Percentiles rank a stretch among this genome's conserved stretches.
Evolutionary conservation across 1,140 invertebrate genomes (phyloP).

Genomic region (Pachyrhynchus sulphureomaculatus): DNA sequence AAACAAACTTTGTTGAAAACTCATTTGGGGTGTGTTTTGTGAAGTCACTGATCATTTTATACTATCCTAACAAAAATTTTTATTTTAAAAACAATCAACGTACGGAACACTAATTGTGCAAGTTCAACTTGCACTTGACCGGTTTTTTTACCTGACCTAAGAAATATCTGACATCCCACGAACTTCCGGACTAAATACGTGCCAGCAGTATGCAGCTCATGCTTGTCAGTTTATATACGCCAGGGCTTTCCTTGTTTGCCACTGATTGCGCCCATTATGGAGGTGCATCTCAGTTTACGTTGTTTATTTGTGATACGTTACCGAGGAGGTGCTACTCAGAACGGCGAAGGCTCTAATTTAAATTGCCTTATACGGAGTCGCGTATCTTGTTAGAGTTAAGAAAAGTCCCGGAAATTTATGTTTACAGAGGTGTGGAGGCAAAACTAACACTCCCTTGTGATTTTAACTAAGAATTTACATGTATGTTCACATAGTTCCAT

Average conservation of each 20-base stretch:
- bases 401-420: conserved; percentile 30
- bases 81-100: too few species aligned
- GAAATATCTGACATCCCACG: background rate
- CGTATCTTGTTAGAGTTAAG: conserved; percentile 15
- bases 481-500: too few species aligned
- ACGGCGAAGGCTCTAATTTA: conserved; percentile 20
- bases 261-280: conserved; percentile 30
- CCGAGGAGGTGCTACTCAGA: background rate
- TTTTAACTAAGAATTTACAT: too few species aligned
- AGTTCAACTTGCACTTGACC: too few species aligned
- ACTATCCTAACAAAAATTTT: too few species aligned
- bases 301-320: conserved; percentile 16
- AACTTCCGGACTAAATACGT: conserved; percentile 4
- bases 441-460: background rate
- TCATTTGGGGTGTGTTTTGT: too few species aligned
- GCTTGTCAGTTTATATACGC: conserved; percentile 10
- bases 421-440: conserved; percentile 22
- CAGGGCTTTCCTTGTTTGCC: conserved; percentile 19
- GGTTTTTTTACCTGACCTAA: too few species aligned
- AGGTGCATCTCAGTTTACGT: conserved; percentile 16
- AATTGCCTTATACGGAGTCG: conserved; percentile 25
- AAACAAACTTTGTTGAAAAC: too few species aligned
- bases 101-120: too few species aligned
- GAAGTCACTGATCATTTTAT: too few species aligned
- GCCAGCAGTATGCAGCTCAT: background rate